These are phyloP conservation scores for Heliothis virescens DNA, from an alignment of 1,140 invertebrate genomes.

Conservation along the genomic window DNA sequence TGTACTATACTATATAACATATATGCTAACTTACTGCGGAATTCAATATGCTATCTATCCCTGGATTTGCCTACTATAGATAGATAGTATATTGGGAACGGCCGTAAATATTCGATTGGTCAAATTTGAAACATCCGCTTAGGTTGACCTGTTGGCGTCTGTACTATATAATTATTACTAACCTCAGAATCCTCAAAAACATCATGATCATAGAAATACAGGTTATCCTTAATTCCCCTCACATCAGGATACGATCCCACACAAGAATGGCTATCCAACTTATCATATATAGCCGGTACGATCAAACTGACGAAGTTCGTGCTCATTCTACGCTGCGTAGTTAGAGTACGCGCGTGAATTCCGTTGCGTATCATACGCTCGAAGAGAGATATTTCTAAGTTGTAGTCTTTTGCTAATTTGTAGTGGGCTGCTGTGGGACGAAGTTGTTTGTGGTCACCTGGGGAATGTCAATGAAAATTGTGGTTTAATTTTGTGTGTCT, in stretches of 20 bases:
- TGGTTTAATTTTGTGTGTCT: too few species aligned
- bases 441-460: constrained; percentile 93
- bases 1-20: too few species aligned
- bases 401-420: constrained; percentile 87
- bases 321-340: constrained; percentile 89
- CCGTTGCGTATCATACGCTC: constrained; percentile 90
- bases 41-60: too few species aligned
- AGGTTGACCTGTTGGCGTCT: too few species aligned
- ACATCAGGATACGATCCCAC: constrained; percentile 86
- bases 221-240: constrained; percentile 84
- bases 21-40: too few species aligned
- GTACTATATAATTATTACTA: constrained; percentile 33
- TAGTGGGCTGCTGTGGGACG: constrained; percentile 89
- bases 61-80: too few species aligned
- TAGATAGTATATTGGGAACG: too few species aligned
- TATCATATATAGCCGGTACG: constrained; percentile 88
- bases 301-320: constrained; percentile 88
- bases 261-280: constrained; percentile 86
- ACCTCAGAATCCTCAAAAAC: constrained; percentile 84
- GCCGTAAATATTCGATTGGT: too few species aligned
- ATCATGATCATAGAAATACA: constrained; percentile 89
- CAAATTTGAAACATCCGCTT: too few species aligned
- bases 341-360: constrained; percentile 85
- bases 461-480: background rate
- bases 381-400: constrained; percentile 91